phyloP scores from a whole-genome alignment of 1,140 invertebrate genomes.

The Drosophila simulans region DNA sequence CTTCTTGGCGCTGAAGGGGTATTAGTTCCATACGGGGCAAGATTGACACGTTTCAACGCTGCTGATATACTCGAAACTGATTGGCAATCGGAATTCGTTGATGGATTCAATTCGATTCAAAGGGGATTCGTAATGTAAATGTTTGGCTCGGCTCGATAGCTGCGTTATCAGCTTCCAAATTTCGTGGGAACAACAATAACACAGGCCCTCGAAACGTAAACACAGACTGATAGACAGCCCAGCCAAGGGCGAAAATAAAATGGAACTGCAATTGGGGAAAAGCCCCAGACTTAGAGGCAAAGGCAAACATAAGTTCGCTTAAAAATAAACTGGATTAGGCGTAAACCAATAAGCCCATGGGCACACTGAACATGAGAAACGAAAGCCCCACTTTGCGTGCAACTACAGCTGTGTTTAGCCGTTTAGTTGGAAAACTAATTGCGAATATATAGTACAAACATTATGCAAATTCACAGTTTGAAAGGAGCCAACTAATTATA shows the following conservation, averaged over 20 bases:
- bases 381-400: slow-evolving; percentile 31
- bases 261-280: slow-evolving; percentile 23
- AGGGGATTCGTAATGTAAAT: slow-evolving; percentile 32
- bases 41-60: slow-evolving; percentile 55
- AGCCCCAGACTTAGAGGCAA: slow-evolving; percentile 20
- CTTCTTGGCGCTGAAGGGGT: slow-evolving; percentile 1
- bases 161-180: slow-evolving; percentile 42
- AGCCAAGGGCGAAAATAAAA: slow-evolving; percentile 29
- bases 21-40: slow-evolving; percentile 1
- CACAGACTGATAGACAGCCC: slow-evolving; percentile 26
- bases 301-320: slow-evolving; percentile 53
- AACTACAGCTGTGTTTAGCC: background rate
- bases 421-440: slow-evolving; percentile 4
- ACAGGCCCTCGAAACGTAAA: slow-evolving; percentile 21
- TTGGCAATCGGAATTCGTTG: slow-evolving; percentile 63
- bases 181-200: slow-evolving; percentile 16
- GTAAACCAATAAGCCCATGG: slow-evolving; percentile 73
- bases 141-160: slow-evolving; percentile 22
- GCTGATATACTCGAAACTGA: slow-evolving; percentile 61
- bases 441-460: background rate
- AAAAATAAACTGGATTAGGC: slow-evolving; percentile 80
- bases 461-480: background rate
- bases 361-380: slow-evolving; percentile 31
- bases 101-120: slow-evolving; percentile 41
- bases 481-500: background rate